Conservation (phyloP, 2,113 vertebrate genomes). For the Hippocampus abdominalis region DNA sequence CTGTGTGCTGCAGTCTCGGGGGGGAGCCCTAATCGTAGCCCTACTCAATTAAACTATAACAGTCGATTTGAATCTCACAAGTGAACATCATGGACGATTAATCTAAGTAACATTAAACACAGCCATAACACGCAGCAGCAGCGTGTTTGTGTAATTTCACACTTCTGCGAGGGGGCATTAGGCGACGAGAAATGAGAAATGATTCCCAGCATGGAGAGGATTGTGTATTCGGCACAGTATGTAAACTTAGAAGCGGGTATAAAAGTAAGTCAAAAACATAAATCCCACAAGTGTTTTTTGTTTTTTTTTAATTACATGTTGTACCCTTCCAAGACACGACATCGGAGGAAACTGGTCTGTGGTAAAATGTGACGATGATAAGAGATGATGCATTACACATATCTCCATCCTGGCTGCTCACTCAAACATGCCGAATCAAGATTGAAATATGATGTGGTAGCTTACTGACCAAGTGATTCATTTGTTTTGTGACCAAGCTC, state of each 20-base stretch:
- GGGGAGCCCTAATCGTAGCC: not conserved
- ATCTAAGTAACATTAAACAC: constrained; percentile 18
- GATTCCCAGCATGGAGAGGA: constrained; percentile 2
- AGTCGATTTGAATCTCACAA: not conserved
- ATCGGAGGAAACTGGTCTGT: not conserved
- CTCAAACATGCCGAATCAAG: not conserved
- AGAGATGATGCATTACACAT: not conserved
- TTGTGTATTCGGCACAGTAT: constrained; percentile 19
- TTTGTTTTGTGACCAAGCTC: no score
- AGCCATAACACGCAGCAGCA: constrained; percentile 41
- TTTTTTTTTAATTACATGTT: not conserved
- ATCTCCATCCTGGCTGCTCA: no score
- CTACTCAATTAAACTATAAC: not conserved
- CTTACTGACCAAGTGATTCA: no score
- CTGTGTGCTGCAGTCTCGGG: not conserved
- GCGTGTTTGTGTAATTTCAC: constrained; percentile 44
- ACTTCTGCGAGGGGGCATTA: constrained; percentile 28
- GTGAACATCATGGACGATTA: constrained; percentile 4
- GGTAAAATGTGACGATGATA: not conserved
- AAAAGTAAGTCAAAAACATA: not conserved
- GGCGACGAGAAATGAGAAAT: constrained; percentile 24
- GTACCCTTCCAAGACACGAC: not conserved
- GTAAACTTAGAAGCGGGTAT: not conserved
- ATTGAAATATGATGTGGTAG: not conserved
- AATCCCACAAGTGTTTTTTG: not conserved